Base-by-base conservation (phyloP, 2,888 invertebrate genomes). In the Stenolophus ochropezus region DNA sequence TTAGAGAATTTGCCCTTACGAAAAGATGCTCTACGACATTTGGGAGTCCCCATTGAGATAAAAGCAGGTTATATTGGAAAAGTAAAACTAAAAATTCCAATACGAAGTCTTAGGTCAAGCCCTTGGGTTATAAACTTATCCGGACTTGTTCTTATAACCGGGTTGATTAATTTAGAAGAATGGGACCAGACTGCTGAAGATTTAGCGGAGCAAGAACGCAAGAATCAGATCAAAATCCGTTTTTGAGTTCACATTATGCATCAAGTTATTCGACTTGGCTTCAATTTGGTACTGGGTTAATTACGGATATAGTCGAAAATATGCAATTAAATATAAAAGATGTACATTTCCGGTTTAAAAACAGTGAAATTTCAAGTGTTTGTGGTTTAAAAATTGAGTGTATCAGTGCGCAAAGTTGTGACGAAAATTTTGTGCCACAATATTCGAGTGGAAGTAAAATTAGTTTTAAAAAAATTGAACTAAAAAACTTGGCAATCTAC, bases 71-170 rank as follows among this genome's bases (percentile, higher is more conserved):
- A 96, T 86, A 96, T 99, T 85, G 98, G 98, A 0, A 97, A 97
- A 91, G 95, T 99, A 82, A 96, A 96, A 87, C 91, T 99, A 71
- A 96, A 97, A 88, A 96, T 99, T 85, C 98, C 99, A 0, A 94
- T 98, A 16, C 92, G 96, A n/a, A 95, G 96, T 89, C 94, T 98
- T 85, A 92, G 96, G 84, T 97, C 97, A 73, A 97, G 98, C 74
- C 98, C 99, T 83, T 99, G 99, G 98, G 94, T 97, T 74, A 96
- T 99, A 85, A 94, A 94, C 53, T 96, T 99, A 85, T 98, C 98
- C 87, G 96, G 96, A 86, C 91, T 99, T 1, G 97, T 97, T 88
- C 91, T 98, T 56, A 96, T 98, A 2, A 95, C 96, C 14, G 96
- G 96, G 69, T 98, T 98, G 14, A 92, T 97, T 85, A 93, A 94